Evolutionary conservation across 2,888 invertebrate species (phyloP).

Genomic region (Nomada ferruginata): DNA sequence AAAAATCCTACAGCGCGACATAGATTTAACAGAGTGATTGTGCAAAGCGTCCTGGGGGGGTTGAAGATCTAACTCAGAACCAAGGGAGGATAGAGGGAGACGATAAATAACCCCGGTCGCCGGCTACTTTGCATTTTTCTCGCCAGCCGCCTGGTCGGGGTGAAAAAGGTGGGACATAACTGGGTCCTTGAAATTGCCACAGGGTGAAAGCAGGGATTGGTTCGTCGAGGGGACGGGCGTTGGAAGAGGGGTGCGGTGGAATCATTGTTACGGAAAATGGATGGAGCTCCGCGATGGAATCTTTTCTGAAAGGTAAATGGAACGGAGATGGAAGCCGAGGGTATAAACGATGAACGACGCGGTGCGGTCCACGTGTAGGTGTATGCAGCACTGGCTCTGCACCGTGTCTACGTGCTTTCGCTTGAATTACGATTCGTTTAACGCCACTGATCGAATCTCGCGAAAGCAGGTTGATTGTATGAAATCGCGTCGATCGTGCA

Average conservation of each 20-base stretch:
- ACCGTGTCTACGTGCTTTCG: not conserved
- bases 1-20: too few relatives aligned
- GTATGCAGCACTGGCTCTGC: not conserved
- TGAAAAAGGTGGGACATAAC: conserved; percentile 21
- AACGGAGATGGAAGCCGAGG: conserved; percentile 73
- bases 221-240: not conserved
- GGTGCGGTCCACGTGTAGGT: conserved; percentile 18
- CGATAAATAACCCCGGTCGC: conserved; percentile 74
- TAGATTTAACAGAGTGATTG: not conserved
- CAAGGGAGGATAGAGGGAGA: conserved; percentile 18
- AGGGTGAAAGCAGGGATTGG: not conserved
- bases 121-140: conserved; percentile 74
- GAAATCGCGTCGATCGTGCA: not conserved
- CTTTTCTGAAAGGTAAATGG: conserved; percentile 75
- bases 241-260: conserved; percentile 22
- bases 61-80: conserved; percentile 17
- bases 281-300: conserved; percentile 72
- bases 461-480: not conserved
- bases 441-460: conserved; percentile 6
- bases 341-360: conserved; percentile 72
- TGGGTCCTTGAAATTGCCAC: not conserved
- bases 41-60: not conserved
- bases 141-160: conserved; percentile 13
- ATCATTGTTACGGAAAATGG: conserved; percentile 75
- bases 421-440: conserved; percentile 12